Percentiles rank a stretch among this genome's conserved stretches.
Evolutionary conservation across 2,113 vertebrate species (phyloP).

Genomic region (Microtus richardsoni): DNA sequence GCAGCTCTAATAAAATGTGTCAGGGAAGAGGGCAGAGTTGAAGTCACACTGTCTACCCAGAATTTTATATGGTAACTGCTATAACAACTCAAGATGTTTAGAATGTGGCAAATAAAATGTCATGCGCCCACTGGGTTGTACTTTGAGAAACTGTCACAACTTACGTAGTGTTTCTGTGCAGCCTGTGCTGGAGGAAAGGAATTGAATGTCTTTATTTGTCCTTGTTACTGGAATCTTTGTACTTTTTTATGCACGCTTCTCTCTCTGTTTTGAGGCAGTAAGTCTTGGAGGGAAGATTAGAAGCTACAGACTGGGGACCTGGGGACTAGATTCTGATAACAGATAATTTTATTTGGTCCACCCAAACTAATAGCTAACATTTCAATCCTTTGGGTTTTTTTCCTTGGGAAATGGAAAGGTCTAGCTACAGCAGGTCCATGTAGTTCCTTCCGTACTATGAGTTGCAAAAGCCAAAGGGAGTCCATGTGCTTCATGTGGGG

Average conservation of each 20-base stretch:
- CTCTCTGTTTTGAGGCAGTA: background rate
- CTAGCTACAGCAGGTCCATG: background rate
- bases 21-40: conserved; percentile 73
- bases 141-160: conserved; percentile 64
- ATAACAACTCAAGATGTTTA: conserved; percentile 54
- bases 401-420: background rate
- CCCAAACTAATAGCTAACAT: background rate
- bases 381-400: conserved; percentile 43
- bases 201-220: conserved; percentile 11
- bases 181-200: background rate
- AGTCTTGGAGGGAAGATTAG: background rate
- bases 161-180: conserved; percentile 42
- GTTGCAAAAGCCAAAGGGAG: background rate
- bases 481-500: background rate
- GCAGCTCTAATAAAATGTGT: conserved; percentile 78
- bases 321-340: background rate
- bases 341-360: conserved; percentile 31
- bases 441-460: background rate
- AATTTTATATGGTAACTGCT: conserved; percentile 66
- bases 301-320: background rate
- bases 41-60: conserved; percentile 61
- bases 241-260: background rate
- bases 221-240: background rate
- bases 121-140: conserved; percentile 53
- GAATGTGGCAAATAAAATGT: conserved; percentile 66